phyloP scores from a whole-genome alignment of 1,140 invertebrate species.

The Leptinotarsa lineolata region DNA sequence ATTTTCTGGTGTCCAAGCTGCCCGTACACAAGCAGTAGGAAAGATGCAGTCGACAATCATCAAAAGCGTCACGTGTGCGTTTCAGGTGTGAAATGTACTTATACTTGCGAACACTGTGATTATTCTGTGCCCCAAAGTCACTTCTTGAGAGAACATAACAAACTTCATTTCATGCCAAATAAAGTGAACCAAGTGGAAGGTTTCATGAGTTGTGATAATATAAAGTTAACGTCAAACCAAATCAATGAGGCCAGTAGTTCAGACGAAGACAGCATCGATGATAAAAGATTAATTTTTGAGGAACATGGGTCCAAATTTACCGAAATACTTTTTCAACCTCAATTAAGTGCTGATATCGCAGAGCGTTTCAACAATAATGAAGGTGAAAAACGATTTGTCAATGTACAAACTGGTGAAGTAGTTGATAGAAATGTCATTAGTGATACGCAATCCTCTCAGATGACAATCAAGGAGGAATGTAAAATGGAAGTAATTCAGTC shows the following conservation, averaged over 20 bases:
- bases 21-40: conserved; percentile 74
- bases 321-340: conserved; percentile 41
- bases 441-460: conserved; percentile 29
- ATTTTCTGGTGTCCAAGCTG: conserved; percentile 70
- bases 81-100: conserved; percentile 62
- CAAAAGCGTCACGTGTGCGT: conserved; percentile 70
- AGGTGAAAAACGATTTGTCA: conserved; percentile 61
- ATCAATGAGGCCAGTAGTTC: conserved; percentile 46
- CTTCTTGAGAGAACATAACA: conserved; percentile 78
- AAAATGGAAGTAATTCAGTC: conserved; percentile 49
- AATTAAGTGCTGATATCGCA: conserved; percentile 38
- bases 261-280: conserved; percentile 44
- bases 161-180: conserved; percentile 71
- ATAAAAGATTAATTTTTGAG: conserved; percentile 55
- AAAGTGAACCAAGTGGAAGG: conserved; percentile 67
- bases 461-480: conserved; percentile 18
- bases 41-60: conserved; percentile 76
- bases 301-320: conserved; percentile 49
- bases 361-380: conserved; percentile 51
- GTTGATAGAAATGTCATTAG: conserved; percentile 36
- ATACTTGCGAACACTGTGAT: conserved; percentile 82
- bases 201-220: conserved; percentile 62
- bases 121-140: conserved; percentile 78
- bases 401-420: conserved; percentile 62
- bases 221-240: conserved; percentile 58